Base-by-base conservation (phyloP, 1,140 invertebrate genomes). In the Xylocopa sonorina region DNA sequence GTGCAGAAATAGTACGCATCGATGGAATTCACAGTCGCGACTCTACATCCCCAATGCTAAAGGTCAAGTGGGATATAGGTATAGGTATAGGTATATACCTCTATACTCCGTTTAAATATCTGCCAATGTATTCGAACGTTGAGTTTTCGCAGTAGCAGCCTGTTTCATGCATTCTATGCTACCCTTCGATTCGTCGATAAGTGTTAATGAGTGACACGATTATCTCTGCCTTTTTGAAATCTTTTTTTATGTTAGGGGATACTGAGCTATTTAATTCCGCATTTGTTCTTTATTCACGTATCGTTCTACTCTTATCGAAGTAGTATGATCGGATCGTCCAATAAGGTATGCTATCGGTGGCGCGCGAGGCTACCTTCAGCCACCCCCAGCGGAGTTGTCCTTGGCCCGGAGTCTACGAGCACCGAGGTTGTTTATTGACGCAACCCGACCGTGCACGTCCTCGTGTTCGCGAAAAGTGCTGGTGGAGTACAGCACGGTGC, bases 321-420 rank as follows among this genome's bases (percentile, higher is more conserved):
- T 73, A 34, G 43, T 53, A 58, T 48, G 67, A 78, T 38, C 75
- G 46, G 46, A 71, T 71, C 51, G 55, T 71, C 55, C 55, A 78
- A 78, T 60, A 71, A 78, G 67, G 43, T 67, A 50, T 50, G n/a
- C 58, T 51, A 62, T 51, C 66, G 58, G 57, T 51, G 27, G 66
- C 24, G 75, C 24, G 75, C 46, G 34, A 34, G 27, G 27, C 46
- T 71, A 71, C 38, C 51, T 55, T 5, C 16, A 29, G 18, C 12
- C 38, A 43, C 60, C 66, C 75, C 67, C 67, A 43, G 38, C 55
- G 48, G 67, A 53, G 18, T 12, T 86, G 84, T 86, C 84, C 84
- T 86, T 86, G 84, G 84, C 84, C 84, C 77, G 78, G 78, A 64
- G 78, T 67, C 72, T 80, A 34, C 38, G 29, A 27, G 48, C 41